Conservation (phyloP, 2,888 invertebrate species). For the Hoplodrina blanda region DNA sequence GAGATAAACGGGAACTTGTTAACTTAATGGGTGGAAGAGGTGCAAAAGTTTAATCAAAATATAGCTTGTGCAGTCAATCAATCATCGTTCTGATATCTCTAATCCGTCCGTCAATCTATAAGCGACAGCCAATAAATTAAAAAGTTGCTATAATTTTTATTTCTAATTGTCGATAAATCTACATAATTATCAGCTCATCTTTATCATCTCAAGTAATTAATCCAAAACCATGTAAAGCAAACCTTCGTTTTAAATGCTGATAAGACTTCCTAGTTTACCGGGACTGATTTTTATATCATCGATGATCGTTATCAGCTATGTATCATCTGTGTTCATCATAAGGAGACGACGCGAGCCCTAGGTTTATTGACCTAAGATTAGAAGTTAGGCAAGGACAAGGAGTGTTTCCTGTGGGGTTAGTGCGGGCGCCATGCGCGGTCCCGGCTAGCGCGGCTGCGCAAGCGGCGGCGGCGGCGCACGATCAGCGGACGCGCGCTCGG, state of each 20-base stretch:
- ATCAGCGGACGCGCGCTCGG: constrained; percentile 68
- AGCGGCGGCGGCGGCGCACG: constrained; percentile 22
- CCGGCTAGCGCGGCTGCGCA: constrained; percentile 28
- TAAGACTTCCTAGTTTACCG: constrained; percentile 56
- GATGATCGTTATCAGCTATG: constrained; percentile 63
- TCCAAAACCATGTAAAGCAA: constrained; percentile 25
- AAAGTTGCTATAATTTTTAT: constrained; percentile 17
- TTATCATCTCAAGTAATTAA: not conserved
- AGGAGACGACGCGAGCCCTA: constrained; percentile 74
- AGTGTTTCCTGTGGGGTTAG: constrained; percentile 84
- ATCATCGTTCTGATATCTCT: constrained; percentile 26
- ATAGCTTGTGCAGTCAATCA: constrained; percentile 26
- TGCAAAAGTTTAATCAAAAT: constrained; percentile 53
- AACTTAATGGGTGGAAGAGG: constrained; percentile 34
- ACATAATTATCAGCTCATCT: constrained; percentile 9
- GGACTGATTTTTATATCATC: constrained; percentile 44
- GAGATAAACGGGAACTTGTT: constrained; percentile 41
- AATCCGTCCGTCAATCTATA: constrained; percentile 20
- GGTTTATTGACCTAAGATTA: constrained; percentile 75
- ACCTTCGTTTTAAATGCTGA: constrained; percentile 54
- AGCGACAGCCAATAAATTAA: constrained; percentile 11
- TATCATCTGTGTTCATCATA: constrained; percentile 52
- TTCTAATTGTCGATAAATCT: constrained; percentile 9
- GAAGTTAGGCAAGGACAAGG: constrained; percentile 79
- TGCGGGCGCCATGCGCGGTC: constrained; percentile 57